A percentile compares a stretch with the other conserved stretches of the same genome.
phyloP scores from a whole-genome alignment of 2,888 invertebrate species.

The Agriopis aurantiaria region DNA sequence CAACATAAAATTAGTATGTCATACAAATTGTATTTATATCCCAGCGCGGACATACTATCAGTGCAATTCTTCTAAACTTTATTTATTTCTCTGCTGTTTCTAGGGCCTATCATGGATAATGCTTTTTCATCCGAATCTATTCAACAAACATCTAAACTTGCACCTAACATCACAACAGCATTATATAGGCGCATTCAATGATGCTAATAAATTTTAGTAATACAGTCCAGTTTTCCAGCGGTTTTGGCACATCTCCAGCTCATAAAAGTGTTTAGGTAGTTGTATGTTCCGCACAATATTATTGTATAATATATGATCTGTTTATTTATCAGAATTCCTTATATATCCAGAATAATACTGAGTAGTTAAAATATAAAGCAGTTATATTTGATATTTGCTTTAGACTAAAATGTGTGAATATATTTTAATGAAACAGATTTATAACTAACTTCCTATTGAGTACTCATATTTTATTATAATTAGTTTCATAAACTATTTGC shows the following conservation, averaged over 20 bases:
- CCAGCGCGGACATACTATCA: too few relatives aligned
- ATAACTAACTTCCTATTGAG: neutral
- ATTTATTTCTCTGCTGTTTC: too few relatives aligned
- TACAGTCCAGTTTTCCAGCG: conserved; percentile 14
- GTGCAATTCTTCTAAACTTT: too few relatives aligned
- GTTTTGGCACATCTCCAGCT: conserved; percentile 21
- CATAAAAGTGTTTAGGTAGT: conserved; percentile 20
- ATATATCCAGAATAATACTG: conserved; percentile 16
- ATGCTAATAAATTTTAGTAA: conserved; percentile 14
- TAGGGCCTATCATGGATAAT: too few relatives aligned
- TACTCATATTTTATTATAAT: too few relatives aligned
- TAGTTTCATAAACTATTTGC: too few relatives aligned
- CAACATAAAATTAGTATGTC: too few relatives aligned
- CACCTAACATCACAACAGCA: neutral
- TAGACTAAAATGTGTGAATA: neutral
- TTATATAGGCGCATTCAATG: conserved; percentile 2
- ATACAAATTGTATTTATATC: too few relatives aligned
- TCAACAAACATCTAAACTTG: neutral
- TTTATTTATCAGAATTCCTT: too few relatives aligned
- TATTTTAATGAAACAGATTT: neutral
- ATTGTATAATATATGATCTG: conserved; percentile 23
- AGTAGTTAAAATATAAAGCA: conserved; percentile 11
- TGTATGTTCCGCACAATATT: conserved; percentile 7
- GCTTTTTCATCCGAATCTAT: too few relatives aligned
- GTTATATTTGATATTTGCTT: neutral